Percentiles rank a stretch among this genome's conserved stretches.
These are phyloP conservation scores for Sarcophaga peregrina DNA, from an alignment of 1,140 invertebrate species.

Conservation along the genomic window DNA sequence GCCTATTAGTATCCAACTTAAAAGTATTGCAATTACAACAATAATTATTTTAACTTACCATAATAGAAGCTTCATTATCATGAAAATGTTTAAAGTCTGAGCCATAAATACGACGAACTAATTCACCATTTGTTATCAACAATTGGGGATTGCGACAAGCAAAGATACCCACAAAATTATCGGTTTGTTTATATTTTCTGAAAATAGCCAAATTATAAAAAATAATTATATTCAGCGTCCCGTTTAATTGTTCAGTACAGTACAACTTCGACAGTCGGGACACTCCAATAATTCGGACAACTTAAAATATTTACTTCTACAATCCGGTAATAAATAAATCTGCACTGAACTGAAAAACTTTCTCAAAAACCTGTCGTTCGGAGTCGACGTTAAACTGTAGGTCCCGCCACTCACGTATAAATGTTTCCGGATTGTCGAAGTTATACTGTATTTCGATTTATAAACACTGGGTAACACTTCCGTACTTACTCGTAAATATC, in stretches of 20 bases:
- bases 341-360: too few relatives aligned
- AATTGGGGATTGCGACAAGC: conserved; percentile 57
- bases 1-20: too few relatives aligned
- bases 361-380: too few relatives aligned
- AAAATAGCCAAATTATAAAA: not conserved
- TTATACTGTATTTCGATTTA: too few relatives aligned
- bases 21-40: too few relatives aligned
- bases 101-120: conserved; percentile 69
- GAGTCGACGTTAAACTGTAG: too few relatives aligned
- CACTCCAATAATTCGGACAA: not conserved
- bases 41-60: conserved; percentile 25
- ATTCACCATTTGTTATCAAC: conserved; percentile 67
- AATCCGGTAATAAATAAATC: not conserved
- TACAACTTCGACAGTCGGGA: too few relatives aligned
- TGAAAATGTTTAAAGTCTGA: conserved; percentile 68
- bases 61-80: conserved; percentile 55
- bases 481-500: conserved; percentile 55
- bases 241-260: too few relatives aligned
- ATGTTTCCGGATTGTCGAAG: too few relatives aligned
- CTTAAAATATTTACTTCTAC: not conserved
- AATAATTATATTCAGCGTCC: not conserved
- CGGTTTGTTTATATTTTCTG: conserved; percentile 54
- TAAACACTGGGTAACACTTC: not conserved
- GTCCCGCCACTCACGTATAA: too few relatives aligned
- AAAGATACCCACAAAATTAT: conserved; percentile 59